phyloP scores from a whole-genome alignment of 2,113 vertebrate species.

The Scytalopus superciliaris region DNA sequence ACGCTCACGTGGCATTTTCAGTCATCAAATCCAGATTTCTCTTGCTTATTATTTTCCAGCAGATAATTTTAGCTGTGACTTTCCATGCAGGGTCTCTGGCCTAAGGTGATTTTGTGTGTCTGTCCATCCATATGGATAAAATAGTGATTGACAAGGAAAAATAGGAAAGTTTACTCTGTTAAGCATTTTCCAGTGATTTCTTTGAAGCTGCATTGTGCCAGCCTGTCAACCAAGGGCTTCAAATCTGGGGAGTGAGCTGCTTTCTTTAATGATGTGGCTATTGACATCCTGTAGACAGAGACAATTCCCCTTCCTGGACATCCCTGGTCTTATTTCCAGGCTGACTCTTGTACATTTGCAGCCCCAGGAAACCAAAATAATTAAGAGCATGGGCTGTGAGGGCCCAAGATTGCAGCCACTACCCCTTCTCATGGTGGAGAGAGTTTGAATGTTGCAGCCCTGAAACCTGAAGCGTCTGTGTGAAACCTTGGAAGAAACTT shows the following conservation, averaged over 20 bases:
- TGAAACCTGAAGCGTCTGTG: neutral
- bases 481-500: neutral
- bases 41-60: neutral
- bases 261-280: neutral
- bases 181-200: neutral
- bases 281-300: neutral
- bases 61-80: neutral
- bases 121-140: neutral
- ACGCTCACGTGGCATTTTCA: neutral
- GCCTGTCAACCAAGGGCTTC: neutral
- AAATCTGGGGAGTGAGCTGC: neutral
- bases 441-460: neutral
- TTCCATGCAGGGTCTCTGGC: neutral
- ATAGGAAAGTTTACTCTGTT: neutral
- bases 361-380: neutral
- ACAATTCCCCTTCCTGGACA: neutral
- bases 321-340: neutral
- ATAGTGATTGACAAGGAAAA: neutral
- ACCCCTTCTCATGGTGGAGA: neutral
- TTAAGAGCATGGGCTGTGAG: neutral
- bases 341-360: neutral
- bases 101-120: neutral
- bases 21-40: neutral
- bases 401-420: neutral
- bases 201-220: neutral